Evolutionary conservation across 2,797 vertebrate species (phyloP), one percentile per base, ranked within the genome.

Genomic region (Eupleurogrammus muticus): DNA sequence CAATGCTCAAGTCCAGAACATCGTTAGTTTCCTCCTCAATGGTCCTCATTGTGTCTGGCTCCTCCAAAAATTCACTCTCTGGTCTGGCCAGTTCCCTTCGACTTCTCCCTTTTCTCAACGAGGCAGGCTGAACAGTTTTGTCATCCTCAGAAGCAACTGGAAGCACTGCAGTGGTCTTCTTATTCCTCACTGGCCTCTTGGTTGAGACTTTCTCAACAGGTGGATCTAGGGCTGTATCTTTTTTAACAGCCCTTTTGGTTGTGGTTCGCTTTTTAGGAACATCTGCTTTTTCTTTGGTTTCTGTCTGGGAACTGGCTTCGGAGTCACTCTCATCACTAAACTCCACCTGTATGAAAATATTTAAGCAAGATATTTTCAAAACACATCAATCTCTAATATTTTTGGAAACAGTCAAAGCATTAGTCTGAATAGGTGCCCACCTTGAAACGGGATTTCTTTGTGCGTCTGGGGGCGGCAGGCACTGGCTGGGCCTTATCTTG

Each of bases 261-360:
- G 71, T 24, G 0, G 58, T 51, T 66, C 20, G 66, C 62, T 75
- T 92, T 67, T 86, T 87, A 35, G 77, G 47, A 8, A 34, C 59
- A 0, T 72, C 74, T 0, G n/a, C n/a, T 77, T 82, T 92, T 73
- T 82, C 69, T 66, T 78, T 84, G 14, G 66, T 7, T 36, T 88
- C 78, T 19, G 51, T 21, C 34, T 80, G 61, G 16, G 36, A 52
- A 10, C 63, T 70, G 1, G 65, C 59, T 54, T 99, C 97, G 0
- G 72, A 1, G 20, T 97, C 96, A n/a, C 97, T 97, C 80, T 97
- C 96, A 24, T 98, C 97, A 0, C 96, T 97, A 77, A 98, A 99
- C 0, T 87, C 92, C 73, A 96, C 92, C 97, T 98, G 80, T n/a
- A 78, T 5, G 17, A 46, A 36, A 49, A 78, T 9, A 66, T 6